Evolutionary conservation across 1,140 invertebrate genomes (phyloP).

Genomic region (Drosophila paulistorum): DNA sequence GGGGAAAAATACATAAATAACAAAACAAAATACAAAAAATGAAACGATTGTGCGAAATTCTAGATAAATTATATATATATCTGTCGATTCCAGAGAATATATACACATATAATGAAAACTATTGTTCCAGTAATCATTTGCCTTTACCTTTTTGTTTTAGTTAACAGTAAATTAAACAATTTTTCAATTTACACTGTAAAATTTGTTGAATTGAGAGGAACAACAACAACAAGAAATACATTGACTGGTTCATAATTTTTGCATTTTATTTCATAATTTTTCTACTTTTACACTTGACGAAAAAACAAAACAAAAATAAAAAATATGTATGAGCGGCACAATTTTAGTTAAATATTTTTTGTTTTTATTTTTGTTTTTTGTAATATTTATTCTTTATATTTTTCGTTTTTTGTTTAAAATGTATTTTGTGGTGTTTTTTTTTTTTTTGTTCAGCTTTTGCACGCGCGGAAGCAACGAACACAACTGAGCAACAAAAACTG

Average conservation of each 20-base stretch:
- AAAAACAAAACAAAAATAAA: neutral
- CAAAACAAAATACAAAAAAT: neutral
- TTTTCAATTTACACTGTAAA: constrained; percentile 7
- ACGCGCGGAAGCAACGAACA: constrained; percentile 73
- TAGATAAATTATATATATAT: constrained; percentile 54
- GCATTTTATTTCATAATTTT: constrained; percentile 23
- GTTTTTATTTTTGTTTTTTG: too few relatives aligned
- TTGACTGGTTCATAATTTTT: neutral
- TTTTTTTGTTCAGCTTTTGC: constrained; percentile 58
- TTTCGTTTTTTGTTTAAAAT: too few relatives aligned
- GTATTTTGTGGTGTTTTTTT: neutral
- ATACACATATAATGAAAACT: neutral
- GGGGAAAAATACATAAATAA: constrained; percentile 17
- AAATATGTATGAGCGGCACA: neutral
- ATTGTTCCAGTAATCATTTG: too few relatives aligned
- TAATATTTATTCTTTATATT: neutral
- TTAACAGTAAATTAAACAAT: neutral
- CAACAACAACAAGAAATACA: neutral
- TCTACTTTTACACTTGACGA: constrained; percentile 4
- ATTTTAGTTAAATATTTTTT: neutral
- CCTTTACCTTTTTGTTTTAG: constrained; percentile 39
- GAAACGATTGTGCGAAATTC: constrained; percentile 68
- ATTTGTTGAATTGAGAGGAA: neutral
- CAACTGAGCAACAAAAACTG: constrained; percentile 72
- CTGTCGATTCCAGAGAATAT: constrained; percentile 6